Percentiles rank a stretch among this genome's conserved stretches.
Evolutionary conservation across 2,888 invertebrate genomes (phyloP).

Genomic region (Julus scandinavius): DNA sequence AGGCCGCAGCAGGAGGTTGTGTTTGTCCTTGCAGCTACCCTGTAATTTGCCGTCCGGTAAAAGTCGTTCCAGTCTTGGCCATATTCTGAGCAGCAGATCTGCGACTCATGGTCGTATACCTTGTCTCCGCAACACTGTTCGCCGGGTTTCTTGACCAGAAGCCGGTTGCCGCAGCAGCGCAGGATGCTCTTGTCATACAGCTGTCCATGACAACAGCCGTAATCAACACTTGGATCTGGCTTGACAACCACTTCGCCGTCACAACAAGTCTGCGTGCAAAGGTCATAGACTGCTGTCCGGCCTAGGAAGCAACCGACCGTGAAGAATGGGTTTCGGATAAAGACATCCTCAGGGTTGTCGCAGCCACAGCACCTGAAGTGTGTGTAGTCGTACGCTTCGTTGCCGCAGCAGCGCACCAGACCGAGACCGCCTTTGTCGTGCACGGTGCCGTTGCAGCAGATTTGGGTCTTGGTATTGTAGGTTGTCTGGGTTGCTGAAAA

Average conservation of each 20-base stretch:
- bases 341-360: neutral
- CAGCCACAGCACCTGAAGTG: conserved; percentile 8
- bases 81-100: conserved; percentile 25
- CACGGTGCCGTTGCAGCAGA: conserved; percentile 51
- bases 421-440: neutral
- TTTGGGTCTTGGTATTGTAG: conserved; percentile 42
- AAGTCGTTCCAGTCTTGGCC: neutral
- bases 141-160: neutral
- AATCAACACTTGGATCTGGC: too few relatives aligned
- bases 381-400: neutral
- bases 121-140: neutral
- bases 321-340: neutral
- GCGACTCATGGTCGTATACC: neutral
- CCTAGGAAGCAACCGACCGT: neutral
- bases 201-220: neutral
- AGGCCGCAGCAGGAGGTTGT: conserved; percentile 8
- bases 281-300: neutral
- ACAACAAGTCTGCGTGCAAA: neutral
- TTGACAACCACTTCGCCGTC: neutral
- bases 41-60: neutral
- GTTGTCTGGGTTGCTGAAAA: neutral
- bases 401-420: neutral
- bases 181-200: neutral
- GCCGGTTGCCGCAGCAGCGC: neutral
- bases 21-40: neutral